Percentiles rank a stretch among this genome's conserved stretches.
Conservation (phyloP, 2,113 vertebrate species). For the Tor tambroides region DNA sequence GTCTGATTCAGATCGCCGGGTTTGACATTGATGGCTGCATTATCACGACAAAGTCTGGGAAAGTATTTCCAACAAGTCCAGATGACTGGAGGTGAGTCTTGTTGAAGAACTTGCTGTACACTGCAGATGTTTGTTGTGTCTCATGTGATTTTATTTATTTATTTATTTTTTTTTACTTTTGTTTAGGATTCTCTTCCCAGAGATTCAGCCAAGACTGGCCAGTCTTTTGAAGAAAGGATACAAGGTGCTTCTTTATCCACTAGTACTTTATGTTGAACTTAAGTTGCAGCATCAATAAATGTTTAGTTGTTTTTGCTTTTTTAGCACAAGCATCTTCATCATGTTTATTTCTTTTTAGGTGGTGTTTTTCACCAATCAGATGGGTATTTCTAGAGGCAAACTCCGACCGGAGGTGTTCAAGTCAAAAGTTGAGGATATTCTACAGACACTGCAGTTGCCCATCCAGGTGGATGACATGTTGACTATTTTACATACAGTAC, state of each 20-base stretch:
- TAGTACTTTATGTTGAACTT: background rate
- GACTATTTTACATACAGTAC: background rate
- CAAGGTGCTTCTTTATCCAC: conserved; percentile 74
- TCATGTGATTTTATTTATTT: background rate
- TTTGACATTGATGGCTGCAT: conserved; percentile 92
- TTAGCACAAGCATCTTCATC: background rate
- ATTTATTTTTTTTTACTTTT: background rate
- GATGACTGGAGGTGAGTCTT: conserved; percentile 86
- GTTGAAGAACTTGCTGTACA: background rate
- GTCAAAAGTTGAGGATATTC: conserved; percentile 85
- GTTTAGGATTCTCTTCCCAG: conserved; percentile 82
- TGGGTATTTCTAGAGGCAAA: conserved; percentile 86
- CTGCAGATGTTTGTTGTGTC: background rate
- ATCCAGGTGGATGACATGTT: conserved; percentile 78
- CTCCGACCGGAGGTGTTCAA: conserved; percentile 84
- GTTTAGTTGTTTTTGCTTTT: background rate
- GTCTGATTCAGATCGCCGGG: conserved; percentile 77
- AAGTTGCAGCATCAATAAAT: background rate
- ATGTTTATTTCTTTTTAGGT: conserved; percentile 70
- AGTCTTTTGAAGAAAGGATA: conserved; percentile 78
- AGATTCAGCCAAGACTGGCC: conserved; percentile 79
- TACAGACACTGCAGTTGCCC: conserved; percentile 77
- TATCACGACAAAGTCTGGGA: conserved; percentile 89
- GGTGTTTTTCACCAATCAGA: conserved; percentile 90
- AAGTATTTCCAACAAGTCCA: conserved; percentile 84